Base-by-base conservation (phyloP, 35 echinoderm and acorn worm genomes). In the Heliocidaris tuberculata region DNA sequence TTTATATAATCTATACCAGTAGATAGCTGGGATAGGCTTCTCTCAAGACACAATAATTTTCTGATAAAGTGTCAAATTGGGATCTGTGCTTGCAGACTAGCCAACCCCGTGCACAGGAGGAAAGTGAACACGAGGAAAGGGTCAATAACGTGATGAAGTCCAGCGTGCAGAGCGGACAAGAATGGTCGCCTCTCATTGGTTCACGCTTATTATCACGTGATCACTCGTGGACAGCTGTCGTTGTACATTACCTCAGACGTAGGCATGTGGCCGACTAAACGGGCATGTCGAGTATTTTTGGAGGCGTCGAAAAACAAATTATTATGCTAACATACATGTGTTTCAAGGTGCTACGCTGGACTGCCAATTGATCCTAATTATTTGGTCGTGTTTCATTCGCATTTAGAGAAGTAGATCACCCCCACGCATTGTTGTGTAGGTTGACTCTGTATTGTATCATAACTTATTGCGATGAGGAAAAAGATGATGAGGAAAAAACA, bases 261-360 rank as follows among this genome's bases (percentile, higher is more conserved):
- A 7, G 21, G 21, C 27, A n/a, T 78, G 65, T 78, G 65, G 21
- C 24, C 21, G 27, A 78, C 21, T 60, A 5, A 70, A 78, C 65
- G 27, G 65, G 65, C 65, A 27, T 78, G 65, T 56, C 11, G 52
- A 15, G 11, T 56, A 56, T 56, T 56, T 9, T 6, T 5, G 65
- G 65, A 78, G 65, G 65, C 27, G 65, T 78, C 65, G 65, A 78
- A 78, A 78, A 78, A 78, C 65, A 78, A 78, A 78, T 78, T 78
- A 78, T 78, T 78, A 19, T 78, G 65, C 65, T 78, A 78, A 78
- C 19, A 0, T 21, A 78, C 65, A 78, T 78, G 27, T 78, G 65
- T 78, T 78, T 78, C 65, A 78, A 78, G 65, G 4, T n/a, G 6
- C 7, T 78, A 4, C 6, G 8, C 5, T 78, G 21, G 65, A 24